These are phyloP conservation scores for Pygoscelis antarcticus DNA, from an alignment of 2,113 vertebrate species.

Conservation along the genomic window DNA sequence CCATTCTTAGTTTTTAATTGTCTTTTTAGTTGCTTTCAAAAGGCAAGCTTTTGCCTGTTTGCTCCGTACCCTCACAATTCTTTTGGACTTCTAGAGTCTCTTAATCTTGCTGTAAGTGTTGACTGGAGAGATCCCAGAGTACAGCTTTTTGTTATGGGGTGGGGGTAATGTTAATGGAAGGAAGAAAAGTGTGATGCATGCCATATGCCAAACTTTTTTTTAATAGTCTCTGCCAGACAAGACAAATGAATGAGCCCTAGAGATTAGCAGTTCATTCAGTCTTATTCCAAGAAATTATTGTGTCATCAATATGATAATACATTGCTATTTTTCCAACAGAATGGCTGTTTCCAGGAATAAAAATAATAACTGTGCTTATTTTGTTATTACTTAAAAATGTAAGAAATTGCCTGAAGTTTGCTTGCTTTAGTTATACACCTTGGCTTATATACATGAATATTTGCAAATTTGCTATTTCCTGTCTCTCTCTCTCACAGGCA, in stretches of 20 bases:
- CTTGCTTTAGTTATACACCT: neutral
- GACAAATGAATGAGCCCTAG: neutral
- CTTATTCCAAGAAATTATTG: neutral
- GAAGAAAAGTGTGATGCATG: neutral
- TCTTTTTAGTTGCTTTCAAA: neutral
- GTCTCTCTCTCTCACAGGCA: constrained; percentile 76
- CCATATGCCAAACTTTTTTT: neutral
- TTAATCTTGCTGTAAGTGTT: neutral
- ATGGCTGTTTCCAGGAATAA: neutral
- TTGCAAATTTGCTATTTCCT: neutral
- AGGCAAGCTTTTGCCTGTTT: neutral
- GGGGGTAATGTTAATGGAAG: neutral
- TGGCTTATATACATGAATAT: neutral
- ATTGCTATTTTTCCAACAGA: neutral
- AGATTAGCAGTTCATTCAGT: neutral
- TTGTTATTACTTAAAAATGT: neutral
- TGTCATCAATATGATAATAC: neutral
- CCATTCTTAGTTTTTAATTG: neutral
- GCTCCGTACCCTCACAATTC: neutral
- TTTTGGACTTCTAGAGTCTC: neutral
- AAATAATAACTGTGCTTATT: neutral
- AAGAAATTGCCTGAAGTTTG: neutral
- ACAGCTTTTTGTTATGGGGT: neutral
- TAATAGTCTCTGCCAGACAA: neutral
- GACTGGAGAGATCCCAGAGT: neutral